Conservation (phyloP, 2,888 invertebrate species). For the Drosophila villosipedis region DNA sequence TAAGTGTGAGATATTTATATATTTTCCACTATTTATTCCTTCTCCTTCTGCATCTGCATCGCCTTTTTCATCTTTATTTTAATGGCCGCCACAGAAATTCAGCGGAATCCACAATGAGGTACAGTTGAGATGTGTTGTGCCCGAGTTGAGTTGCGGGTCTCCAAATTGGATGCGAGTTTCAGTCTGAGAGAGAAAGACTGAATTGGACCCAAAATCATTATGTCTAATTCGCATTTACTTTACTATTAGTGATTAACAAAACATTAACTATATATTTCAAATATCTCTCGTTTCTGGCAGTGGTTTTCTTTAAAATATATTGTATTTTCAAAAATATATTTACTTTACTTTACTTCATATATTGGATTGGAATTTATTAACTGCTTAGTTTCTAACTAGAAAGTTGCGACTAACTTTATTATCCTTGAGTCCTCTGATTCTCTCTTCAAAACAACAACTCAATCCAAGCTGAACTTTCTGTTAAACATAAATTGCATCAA, state of each 20-base stretch:
- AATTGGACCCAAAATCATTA: not conserved
- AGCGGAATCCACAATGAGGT: constrained; percentile 6
- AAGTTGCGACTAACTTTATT: not conserved
- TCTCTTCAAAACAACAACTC: not conserved
- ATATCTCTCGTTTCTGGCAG: too few species aligned
- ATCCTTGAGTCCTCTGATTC: too few species aligned
- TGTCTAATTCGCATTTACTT: not conserved
- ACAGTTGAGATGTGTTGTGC: constrained; percentile 24
- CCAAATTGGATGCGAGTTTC: too few species aligned
- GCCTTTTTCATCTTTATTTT: not conserved
- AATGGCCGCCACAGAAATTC: constrained; percentile 25
- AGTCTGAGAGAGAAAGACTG: not conserved
- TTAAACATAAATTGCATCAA: too few species aligned
- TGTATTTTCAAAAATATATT: too few species aligned
- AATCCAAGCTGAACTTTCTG: too few species aligned
- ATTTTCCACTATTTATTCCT: constrained; percentile 38
- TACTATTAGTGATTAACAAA: too few species aligned
- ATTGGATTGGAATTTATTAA: not conserved
- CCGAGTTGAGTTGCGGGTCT: not conserved
- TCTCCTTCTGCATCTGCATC: not conserved
- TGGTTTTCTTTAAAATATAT: too few species aligned
- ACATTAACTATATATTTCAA: too few species aligned
- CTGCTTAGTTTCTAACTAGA: not conserved
- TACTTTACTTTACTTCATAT: not conserved
- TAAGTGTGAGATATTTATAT: constrained; percentile 65